Evolutionary conservation across 1,140 invertebrate species (phyloP), one percentile per base, ranked within the genome.

Genomic region (Anoplophora glabripennis): DNA sequence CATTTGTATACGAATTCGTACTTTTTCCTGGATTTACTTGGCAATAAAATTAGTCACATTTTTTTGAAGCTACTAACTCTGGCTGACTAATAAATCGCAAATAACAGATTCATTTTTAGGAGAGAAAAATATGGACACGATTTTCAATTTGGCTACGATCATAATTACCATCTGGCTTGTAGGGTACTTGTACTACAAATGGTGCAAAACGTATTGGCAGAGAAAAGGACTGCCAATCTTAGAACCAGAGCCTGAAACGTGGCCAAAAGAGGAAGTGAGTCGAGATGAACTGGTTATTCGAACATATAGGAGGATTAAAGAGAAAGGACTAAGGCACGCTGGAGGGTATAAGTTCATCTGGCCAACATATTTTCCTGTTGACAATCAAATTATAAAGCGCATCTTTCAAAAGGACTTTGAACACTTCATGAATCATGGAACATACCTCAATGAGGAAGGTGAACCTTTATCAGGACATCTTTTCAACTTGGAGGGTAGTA

Each of bases 371-470:
- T 44, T 64, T 7, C 61, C 71, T 10, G 66, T 71, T n/a, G 79
- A 83, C 70, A 76, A 75, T 3, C 73, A 78, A 62, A 61, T 84
- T 10, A 74, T 81, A 5, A 75, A 75, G 46, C 12, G 67, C 0
- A 68, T 81, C 14, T 18, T 80, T 0, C 70, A 76, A 0, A 80
- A 77, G 49, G 77, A 82, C 61, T 81, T 81, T 35, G 18, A 61
- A 2, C 69, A 69, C 65, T 83, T 83, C 61, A 69, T 72, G 12
- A 75, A 78, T 66, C 67, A 78, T 37, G 76, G 76, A 3, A 4
- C 76, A 0, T 70, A 73, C n/a, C 56, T 68, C 3, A 75, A 77
- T 38, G 74, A 72, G 21, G 68, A 79, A 56, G 64, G 61, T 0
- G 80, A 83, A 54, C 68, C 76, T 4, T 36, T 85, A 0, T 69